phyloP scores from a whole-genome alignment of 2,113 vertebrate genomes.

The Tauraco erythrolophus region DNA sequence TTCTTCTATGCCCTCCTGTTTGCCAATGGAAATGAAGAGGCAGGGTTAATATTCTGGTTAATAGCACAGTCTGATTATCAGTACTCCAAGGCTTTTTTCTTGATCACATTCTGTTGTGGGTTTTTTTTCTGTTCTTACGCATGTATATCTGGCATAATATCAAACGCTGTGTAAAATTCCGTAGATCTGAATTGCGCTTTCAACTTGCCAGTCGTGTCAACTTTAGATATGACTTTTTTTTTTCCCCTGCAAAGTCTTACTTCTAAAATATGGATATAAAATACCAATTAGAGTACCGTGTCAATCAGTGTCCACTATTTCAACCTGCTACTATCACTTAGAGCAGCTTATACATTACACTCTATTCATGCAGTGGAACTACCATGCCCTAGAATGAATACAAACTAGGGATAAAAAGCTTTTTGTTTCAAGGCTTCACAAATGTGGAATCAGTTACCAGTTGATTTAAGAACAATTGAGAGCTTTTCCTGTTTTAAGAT shows the following conservation, averaged over 20 bases:
- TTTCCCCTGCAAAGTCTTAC: not conserved
- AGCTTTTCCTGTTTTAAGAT: constrained; percentile 78
- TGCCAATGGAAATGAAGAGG: not conserved
- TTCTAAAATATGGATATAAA: constrained; percentile 24
- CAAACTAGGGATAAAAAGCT: constrained; percentile 70
- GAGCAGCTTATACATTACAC: constrained; percentile 38
- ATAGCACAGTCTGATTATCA: not conserved
- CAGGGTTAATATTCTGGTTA: not conserved
- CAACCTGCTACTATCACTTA: constrained; percentile 47
- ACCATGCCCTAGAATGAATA: constrained; percentile 59
- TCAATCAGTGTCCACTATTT: not conserved
- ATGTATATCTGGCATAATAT: not conserved
- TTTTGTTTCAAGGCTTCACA: constrained; percentile 74
- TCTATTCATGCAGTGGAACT: constrained; percentile 49
- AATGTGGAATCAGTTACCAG: constrained; percentile 80
- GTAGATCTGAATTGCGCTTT: not conserved
- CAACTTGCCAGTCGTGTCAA: not conserved
- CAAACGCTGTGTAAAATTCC: not conserved
- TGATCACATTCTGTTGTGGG: not conserved
- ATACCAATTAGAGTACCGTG: not conserved
- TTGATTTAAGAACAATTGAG: constrained; percentile 77
- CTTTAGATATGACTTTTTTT: not conserved
- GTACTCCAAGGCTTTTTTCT: not conserved
- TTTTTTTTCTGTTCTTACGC: not conserved
- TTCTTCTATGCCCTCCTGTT: not conserved